Percentiles rank a stretch among this genome's conserved stretches.
Conservation (phyloP, 2,113 vertebrate genomes). For the Colistium nudipinnis region DNA sequence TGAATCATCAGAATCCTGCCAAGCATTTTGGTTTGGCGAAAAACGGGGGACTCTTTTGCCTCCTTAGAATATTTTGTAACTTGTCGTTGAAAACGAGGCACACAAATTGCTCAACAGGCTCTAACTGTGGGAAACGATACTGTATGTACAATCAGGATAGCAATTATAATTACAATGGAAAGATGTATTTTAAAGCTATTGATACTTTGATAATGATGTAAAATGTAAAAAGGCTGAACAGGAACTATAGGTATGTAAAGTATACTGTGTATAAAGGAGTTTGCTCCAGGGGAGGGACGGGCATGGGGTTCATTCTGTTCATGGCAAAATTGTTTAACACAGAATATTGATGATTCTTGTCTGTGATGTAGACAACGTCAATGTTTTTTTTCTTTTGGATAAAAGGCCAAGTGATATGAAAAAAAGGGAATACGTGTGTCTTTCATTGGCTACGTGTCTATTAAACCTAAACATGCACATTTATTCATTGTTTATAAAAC, state of each 20-base stretch:
- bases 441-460: conserved; percentile 26
- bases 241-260: conserved; percentile 75
- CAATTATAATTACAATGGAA: conserved; percentile 72
- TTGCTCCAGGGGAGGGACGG: conserved; percentile 67
- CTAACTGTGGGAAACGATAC: conserved; percentile 81
- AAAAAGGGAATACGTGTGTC: conserved; percentile 43
- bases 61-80: conserved; percentile 59
- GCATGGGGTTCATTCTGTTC: conserved; percentile 76
- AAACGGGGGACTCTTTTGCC: conserved; percentile 40
- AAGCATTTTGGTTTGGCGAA: conserved; percentile 53
- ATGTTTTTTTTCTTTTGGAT: conserved; percentile 72
- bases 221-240: conserved; percentile 74
- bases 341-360: conserved; percentile 84
- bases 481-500: neutral
- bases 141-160: conserved; percentile 82
- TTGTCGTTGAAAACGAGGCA: conserved; percentile 57
- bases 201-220: conserved; percentile 82
- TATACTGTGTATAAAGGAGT: conserved; percentile 80
- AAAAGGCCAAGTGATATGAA: conserved; percentile 73
- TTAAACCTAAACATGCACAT: neutral
- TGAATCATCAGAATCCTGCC: conserved; percentile 50
- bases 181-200: conserved; percentile 80
- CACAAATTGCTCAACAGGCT: conserved; percentile 57
- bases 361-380: conserved; percentile 86
- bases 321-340: conserved; percentile 74